Evolutionary conservation across 2,888 invertebrate species (phyloP).

Genomic region (Drosophila barbarae): DNA sequence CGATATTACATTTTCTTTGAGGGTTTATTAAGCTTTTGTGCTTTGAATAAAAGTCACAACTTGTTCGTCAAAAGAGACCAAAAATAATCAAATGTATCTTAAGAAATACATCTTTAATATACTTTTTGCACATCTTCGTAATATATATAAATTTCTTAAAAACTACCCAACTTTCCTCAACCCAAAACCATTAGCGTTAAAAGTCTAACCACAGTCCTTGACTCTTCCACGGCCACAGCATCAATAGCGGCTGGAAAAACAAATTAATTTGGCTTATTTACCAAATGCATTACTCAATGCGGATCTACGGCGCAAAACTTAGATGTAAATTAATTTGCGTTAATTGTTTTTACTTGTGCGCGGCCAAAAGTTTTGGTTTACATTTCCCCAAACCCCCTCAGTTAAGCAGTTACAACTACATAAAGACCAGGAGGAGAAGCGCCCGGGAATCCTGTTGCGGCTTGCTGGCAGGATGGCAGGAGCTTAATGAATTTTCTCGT

Average conservation of each 20-base stretch:
- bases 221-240: not conserved
- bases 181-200: constrained; percentile 1
- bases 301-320: constrained; percentile 45
- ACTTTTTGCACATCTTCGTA: no score
- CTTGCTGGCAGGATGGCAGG: constrained; percentile 27
- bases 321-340: constrained; percentile 68
- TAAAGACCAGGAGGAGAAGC: not conserved
- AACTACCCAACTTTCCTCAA: not conserved
- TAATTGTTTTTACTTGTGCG: constrained; percentile 65
- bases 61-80: not conserved
- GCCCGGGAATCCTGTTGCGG: constrained; percentile 47
- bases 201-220: constrained; percentile 1
- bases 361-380: constrained; percentile 60
- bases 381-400: constrained; percentile 43
- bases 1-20: not conserved
- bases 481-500: constrained; percentile 63
- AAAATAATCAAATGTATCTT: no score
- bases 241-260: constrained; percentile 8
- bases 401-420: constrained; percentile 1
- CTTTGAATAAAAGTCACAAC: not conserved
- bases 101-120: no score
- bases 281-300: constrained; percentile 38
- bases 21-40: not conserved
- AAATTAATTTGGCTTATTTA: constrained; percentile 37
- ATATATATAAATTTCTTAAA: not conserved